phyloP scores from a whole-genome alignment of 2,888 invertebrate species.

The Plagodis dolabraria region DNA sequence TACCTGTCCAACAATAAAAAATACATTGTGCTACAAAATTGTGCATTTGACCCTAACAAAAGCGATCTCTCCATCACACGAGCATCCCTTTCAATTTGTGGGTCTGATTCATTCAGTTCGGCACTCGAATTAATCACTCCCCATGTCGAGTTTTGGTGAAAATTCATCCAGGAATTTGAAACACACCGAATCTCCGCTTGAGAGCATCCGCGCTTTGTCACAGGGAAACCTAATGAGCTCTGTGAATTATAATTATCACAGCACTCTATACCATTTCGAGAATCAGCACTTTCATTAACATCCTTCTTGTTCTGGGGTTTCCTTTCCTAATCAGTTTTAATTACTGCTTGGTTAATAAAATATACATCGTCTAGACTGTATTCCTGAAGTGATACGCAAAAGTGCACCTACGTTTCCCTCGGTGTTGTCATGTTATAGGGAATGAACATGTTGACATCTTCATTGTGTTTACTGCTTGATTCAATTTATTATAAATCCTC shows the following conservation, averaged over 20 bases:
- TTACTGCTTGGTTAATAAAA: too few species aligned
- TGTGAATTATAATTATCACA: constrained; percentile 58
- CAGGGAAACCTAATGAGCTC: constrained; percentile 46
- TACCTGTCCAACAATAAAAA: not conserved
- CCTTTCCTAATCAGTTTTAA: constrained; percentile 5
- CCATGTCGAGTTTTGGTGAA: constrained; percentile 25
- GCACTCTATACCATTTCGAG: constrained; percentile 29
- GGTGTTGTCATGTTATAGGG: too few species aligned
- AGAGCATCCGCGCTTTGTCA: constrained; percentile 39
- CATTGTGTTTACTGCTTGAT: constrained; percentile 24
- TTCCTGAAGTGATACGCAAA: too few species aligned
- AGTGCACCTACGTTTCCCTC: too few species aligned
- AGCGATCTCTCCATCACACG: constrained; percentile 10
- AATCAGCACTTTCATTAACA: constrained; percentile 53
- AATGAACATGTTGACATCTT: too few species aligned
- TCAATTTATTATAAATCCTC: constrained; percentile 43
- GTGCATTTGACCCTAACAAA: constrained; percentile 9
- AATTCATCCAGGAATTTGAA: constrained; percentile 42
- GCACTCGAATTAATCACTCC: constrained; percentile 45
- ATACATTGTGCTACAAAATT: not conserved
- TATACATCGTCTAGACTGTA: too few species aligned
- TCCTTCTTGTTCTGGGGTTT: constrained; percentile 39
- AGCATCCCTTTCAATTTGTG: constrained; percentile 19
- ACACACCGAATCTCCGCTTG: constrained; percentile 23
- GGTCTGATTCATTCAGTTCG: constrained; percentile 18